Evolutionary conservation across 2,797 vertebrate genomes (phyloP).

Genomic region (Odontamblyopus rebecca): DNA sequence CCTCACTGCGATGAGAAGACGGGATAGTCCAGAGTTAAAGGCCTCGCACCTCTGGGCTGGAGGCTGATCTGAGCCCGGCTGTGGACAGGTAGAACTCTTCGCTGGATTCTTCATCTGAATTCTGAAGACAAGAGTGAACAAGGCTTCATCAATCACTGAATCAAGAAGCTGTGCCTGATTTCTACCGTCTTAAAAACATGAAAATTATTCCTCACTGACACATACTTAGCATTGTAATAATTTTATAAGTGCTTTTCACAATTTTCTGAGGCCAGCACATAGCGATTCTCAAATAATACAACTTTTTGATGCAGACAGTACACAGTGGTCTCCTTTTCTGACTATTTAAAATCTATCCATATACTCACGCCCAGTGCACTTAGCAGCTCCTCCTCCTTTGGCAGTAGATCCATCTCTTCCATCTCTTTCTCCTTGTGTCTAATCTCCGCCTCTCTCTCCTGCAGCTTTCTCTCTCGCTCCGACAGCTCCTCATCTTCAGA

Average conservation of each 20-base stretch:
- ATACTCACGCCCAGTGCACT: neutral
- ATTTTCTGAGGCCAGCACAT: too few species aligned
- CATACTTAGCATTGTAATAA: too few species aligned
- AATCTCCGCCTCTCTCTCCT: neutral
- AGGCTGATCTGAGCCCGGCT: constrained; percentile 18
- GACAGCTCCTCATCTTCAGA: constrained; percentile 9
- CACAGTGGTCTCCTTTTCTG: too few species aligned
- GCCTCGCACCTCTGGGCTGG: constrained; percentile 24
- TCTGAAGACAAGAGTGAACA: neutral
- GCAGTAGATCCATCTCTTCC: neutral
- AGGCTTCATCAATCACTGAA: neutral
- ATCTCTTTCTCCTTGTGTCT: neutral
- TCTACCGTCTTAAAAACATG: too few species aligned
- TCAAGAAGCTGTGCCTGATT: neutral
- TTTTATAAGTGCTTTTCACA: too few species aligned
- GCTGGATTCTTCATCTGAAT: constrained; percentile 8
- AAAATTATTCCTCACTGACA: too few species aligned
- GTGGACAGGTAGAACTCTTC: constrained; percentile 30
- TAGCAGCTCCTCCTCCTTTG: neutral
- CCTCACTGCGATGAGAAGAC: too few species aligned
- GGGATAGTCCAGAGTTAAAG: too few species aligned
- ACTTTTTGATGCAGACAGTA: too few species aligned
- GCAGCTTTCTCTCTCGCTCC: neutral
- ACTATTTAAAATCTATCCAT: neutral
- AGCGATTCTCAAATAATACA: too few species aligned